These are phyloP conservation scores for Sternarchorhynchus goeldii DNA, from an alignment of 2,797 vertebrate species.

Conservation along the genomic window DNA sequence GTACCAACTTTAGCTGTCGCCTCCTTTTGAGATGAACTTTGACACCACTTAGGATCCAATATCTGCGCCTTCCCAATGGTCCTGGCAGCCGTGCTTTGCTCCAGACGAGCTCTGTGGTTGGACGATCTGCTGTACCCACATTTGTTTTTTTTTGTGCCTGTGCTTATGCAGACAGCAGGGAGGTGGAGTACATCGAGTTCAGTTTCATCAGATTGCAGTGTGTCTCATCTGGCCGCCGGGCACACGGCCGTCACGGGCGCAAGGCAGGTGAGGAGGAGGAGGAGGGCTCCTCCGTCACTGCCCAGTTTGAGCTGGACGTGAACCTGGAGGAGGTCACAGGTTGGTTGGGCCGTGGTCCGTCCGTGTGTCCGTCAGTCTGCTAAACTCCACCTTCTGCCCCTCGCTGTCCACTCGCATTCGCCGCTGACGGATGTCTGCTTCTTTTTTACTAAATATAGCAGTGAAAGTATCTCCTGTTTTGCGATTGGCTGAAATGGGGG, in stretches of 20 bases:
- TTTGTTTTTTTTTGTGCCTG: conserved; percentile 58
- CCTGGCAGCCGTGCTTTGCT: no score
- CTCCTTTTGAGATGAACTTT: conserved; percentile 21
- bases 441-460: conserved; percentile 62
- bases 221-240: conserved; percentile 76
- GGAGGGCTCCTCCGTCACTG: conserved; percentile 85
- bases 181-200: conserved; percentile 88
- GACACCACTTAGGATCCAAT: neutral
- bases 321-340: conserved; percentile 99
- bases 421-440: conserved; percentile 51
- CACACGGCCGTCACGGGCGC: conserved; percentile 79
- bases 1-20: no score
- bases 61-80: no score
- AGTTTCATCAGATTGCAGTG: conserved; percentile 92
- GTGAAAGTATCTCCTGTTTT: conserved; percentile 98
- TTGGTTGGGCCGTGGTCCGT: conserved; percentile 85
- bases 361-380: conserved; percentile 60
- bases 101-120: no score
- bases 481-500: conserved; percentile 48
- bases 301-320: conserved; percentile 93
- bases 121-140: conserved; percentile 32
- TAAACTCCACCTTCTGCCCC: conserved; percentile 52
- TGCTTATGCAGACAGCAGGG: conserved; percentile 82
- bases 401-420: conserved; percentile 39
- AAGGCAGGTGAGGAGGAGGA: conserved; percentile 72